Evolutionary conservation across 1,140 invertebrate genomes (phyloP), one percentile per base, ranked within the genome.

Genomic region (Eriosoma lanigerum): DNA sequence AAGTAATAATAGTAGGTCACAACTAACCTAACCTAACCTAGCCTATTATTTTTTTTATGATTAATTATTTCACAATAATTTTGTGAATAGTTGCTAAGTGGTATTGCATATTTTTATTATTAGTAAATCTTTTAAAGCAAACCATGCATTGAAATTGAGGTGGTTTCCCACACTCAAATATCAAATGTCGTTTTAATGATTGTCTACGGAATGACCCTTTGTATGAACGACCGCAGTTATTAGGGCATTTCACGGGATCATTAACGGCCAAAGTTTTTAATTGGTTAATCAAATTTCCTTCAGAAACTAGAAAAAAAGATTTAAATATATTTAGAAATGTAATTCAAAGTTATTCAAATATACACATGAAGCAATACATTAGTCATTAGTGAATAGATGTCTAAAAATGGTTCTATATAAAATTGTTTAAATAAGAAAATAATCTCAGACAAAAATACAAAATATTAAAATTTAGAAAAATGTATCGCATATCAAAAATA

Each of bases 161-260:
- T 50, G 86, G 86, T 72, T 88, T 87, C 46, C 88, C 88, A 81
- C 89, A 89, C 76, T 89, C 88, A 73, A 88, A 87, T 21, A 86
- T 85, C 17, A 88, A 84, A 82, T 89, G 89, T 64, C 87, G 87
- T 80, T 85, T 85, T 60, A 90, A 83, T 5, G 88, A 87, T 44
- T 85, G 85, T 54, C 86, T 87, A 81, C 75, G 38, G 17, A 38
- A 21, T 44, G 17, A 44, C 48, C 86, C 68, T 56, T 75, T 80
- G 50, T 83, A 83, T 13, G 24, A 32, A 26, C 72, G 64, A 17
- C 76, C 81, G n/a, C 82, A 64, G 70, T 81, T 60, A 60, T 78
- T 78, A 32, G 75, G 75, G 13, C 75, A 78, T 13, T 26, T n/a
- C n/a, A 58, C 54, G 17, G 75, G 75, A 21, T 78, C 75, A 19